Base-by-base conservation (phyloP, 2,888 invertebrate genomes). In the Limenitis arthemis region DNA sequence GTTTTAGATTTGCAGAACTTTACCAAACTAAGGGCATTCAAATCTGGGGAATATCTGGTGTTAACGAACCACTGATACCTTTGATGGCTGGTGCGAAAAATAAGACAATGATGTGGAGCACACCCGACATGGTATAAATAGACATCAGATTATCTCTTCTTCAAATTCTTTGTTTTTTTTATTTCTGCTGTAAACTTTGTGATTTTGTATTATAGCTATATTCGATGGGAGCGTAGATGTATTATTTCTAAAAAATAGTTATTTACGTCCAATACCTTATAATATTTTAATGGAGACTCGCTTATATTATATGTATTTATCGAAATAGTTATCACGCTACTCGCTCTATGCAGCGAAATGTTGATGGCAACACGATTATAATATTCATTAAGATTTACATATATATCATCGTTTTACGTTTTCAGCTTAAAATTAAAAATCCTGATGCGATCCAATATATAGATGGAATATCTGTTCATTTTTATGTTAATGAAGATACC, bases 41-140 rank as follows among this genome's bases (percentile, higher is more conserved):
- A 0, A 87, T 92, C 53, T 96, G 96, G 95, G 94, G 89, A 0
- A 73, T 95, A 11, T 91, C 94, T 0, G 91, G 92, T 0, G 93
- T 93, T 43, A 96, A 96, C 70, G 95, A 96, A 69, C 96, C 96
- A 0, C 60, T 89, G 61, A 88, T 89, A 4, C 67, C 86, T 1
- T 28, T 87, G 0, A 76, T 82, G 3, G 65, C 78, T 58, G 60
- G 61, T 12, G 5, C 40, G 3, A 66, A 70, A 8, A 91, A 93
- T 65, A 93, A 93, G 75, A 83, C 89, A 38, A 83, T 94, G 79
- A 92, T 91, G 4, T 94, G 93, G 91, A 86, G 86, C 0, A 81
- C 91, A 0, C 59, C 65, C 8, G 70, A 80, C 29, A 77, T 86
- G 71, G 87, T 79, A 64, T 49, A 5, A 7, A 37, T 36, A 7